A percentile compares a stretch with the other conserved stretches of the same genome.
phyloP scores from a whole-genome alignment of 2,797 vertebrate genomes.

The Mormyrus hasselquistii region DNA sequence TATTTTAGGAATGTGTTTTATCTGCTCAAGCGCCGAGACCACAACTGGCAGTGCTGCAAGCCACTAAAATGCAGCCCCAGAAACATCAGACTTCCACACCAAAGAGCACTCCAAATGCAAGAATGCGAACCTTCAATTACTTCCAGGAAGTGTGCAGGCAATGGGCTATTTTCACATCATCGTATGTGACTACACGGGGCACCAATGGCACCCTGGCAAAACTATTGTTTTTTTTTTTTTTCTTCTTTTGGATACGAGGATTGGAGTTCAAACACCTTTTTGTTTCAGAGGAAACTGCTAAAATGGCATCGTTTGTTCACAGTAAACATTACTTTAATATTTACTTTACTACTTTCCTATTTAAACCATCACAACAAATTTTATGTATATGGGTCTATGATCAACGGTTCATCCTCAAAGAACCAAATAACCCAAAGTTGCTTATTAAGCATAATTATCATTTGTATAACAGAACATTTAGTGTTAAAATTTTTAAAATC shows the following conservation, averaged over 20 bases:
- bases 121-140: conserved; percentile 30
- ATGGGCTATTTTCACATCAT: conserved; percentile 19
- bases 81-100: conserved; percentile 12
- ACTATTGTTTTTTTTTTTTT: background rate
- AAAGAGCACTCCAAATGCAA: conserved; percentile 18
- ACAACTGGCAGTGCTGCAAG: conserved; percentile 19
- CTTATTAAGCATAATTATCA: background rate
- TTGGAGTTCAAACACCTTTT: background rate
- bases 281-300: background rate
- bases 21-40: conserved; percentile 30
- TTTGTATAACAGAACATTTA: background rate
- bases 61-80: conserved; percentile 15
- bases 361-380: background rate
- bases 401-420: background rate
- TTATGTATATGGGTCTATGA: background rate
- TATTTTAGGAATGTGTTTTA: conserved; percentile 42
- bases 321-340: background rate
- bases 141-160: conserved; percentile 18
- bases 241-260: background rate
- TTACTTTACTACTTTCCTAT: background rate
- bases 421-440: background rate
- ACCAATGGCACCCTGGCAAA: background rate
- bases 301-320: background rate
- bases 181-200: conserved; percentile 2
- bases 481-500: background rate